Conservation (phyloP, 2,888 invertebrate species). For the Dasysyrphus tricinctus region DNA sequence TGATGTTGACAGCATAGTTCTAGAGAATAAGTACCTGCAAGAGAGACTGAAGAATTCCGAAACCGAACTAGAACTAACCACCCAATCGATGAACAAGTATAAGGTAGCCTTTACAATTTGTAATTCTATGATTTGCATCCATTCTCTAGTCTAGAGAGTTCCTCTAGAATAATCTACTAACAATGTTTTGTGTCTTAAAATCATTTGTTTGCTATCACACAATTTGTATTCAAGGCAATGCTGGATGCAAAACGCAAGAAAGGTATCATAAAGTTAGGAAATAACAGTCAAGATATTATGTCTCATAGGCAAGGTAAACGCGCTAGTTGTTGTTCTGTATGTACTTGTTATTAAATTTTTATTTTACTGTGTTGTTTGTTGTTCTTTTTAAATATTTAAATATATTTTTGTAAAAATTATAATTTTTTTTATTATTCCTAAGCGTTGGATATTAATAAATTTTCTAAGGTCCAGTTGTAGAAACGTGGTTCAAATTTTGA, state of each 20-base stretch:
- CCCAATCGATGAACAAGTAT: constrained; percentile 89
- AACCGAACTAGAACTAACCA: constrained; percentile 90
- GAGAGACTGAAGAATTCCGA: constrained; percentile 91
- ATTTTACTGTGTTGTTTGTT: too few relatives aligned
- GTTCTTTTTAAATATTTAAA: constrained; percentile 18
- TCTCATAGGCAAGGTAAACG: constrained; percentile 91
- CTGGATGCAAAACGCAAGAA: constrained; percentile 89
- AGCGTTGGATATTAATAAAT: too few relatives aligned
- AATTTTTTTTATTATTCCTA: background rate
- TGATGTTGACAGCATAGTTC: constrained; percentile 91
- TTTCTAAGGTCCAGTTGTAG: too few relatives aligned
- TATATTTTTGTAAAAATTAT: background rate
- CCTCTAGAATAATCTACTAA: constrained; percentile 18
- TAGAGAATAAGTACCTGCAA: constrained; percentile 93
- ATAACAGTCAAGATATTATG: constrained; percentile 88
- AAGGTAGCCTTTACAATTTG: constrained; percentile 85
- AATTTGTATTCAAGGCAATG: constrained; percentile 84
- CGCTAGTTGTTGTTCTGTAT: constrained; percentile 46
- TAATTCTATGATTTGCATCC: constrained; percentile 30
- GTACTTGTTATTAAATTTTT: constrained; percentile 15
- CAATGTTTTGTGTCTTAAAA: constrained; percentile 77
- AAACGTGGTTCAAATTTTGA: too few relatives aligned
- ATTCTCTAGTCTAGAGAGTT: background rate
- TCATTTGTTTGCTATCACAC: constrained; percentile 42
- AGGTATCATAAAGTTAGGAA: constrained; percentile 88